Percentiles rank a stretch among this genome's conserved stretches.
phyloP scores from a whole-genome alignment of 2,888 invertebrate genomes.

The Stenchaetothrips biformis region DNA sequence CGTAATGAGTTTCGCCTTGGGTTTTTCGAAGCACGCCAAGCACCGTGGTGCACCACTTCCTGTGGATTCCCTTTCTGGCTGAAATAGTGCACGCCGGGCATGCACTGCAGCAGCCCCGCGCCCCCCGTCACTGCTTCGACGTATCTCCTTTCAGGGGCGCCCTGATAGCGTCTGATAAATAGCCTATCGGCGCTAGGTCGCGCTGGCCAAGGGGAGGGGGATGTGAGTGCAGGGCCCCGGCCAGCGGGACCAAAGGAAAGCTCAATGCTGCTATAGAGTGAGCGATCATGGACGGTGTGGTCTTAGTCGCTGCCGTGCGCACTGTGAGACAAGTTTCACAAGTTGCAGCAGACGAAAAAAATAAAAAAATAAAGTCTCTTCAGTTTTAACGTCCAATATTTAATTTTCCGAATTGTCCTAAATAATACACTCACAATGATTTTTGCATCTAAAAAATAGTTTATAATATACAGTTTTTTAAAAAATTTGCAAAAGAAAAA shows the following conservation, averaged over 20 bases:
- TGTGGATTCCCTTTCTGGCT: neutral
- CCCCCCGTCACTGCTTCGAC: neutral
- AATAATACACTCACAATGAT: too few species aligned
- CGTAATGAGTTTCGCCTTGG: neutral
- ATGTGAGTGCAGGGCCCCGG: neutral
- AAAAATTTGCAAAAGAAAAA: too few species aligned
- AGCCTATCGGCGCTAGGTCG: neutral
- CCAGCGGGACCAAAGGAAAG: neutral
- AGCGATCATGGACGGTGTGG: neutral
- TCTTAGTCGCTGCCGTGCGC: too few species aligned
- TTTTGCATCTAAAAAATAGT: too few species aligned
- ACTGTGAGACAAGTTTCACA: too few species aligned
- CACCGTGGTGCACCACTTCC: neutral
- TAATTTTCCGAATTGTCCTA: too few species aligned
- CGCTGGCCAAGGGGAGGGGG: neutral
- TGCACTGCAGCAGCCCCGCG: neutral
- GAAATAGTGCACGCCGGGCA: neutral
- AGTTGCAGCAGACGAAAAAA: too few species aligned
- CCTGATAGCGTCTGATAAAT: slow-evolving; percentile 8
- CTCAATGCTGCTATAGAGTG: neutral
- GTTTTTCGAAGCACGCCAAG: neutral
- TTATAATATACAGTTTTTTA: too few species aligned
- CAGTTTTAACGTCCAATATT: too few species aligned
- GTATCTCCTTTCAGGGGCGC: neutral
- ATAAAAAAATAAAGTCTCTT: too few species aligned